Evolutionary conservation across 2,113 vertebrate species (phyloP).

Genomic region (Maccullochella peelii): DNA sequence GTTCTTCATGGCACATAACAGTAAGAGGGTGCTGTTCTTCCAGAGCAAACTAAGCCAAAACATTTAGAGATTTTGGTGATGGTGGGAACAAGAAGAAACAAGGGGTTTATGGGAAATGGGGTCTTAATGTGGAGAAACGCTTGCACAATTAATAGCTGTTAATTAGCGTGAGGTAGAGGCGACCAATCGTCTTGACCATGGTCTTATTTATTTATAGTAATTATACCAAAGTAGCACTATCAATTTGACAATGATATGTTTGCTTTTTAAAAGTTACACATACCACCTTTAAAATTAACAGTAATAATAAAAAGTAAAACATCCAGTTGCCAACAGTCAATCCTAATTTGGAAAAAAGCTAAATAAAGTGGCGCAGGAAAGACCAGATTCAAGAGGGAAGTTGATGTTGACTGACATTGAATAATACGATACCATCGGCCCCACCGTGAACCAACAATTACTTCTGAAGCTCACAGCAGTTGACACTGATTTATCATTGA

Average conservation of each 20-base stretch:
- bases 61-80: background rate
- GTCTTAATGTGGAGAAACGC: background rate
- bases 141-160: background rate
- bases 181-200: background rate
- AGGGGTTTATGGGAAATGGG: background rate
- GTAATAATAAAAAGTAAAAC: conserved; percentile 55
- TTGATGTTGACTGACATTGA: conserved; percentile 56
- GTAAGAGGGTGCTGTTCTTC: background rate
- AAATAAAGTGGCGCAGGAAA: conserved; percentile 58
- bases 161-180: conserved; percentile 15
- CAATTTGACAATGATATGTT: conserved; percentile 41
- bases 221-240: conserved; percentile 36
- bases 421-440: conserved; percentile 33
- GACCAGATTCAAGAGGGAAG: conserved; percentile 60
- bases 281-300: conserved; percentile 67
- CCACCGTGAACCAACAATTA: conserved; percentile 20
- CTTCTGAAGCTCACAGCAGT: conserved; percentile 8
- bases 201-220: conserved; percentile 35
- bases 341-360: conserved; percentile 39
- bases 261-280: conserved; percentile 38
- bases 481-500: conserved; percentile 1
- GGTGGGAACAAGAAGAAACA: background rate
- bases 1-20: background rate
- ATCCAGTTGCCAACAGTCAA: conserved; percentile 67
- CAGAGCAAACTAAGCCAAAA: background rate